Base-by-base conservation (phyloP, 1,140 invertebrate genomes). In the Drosophila athabasca region DNA sequence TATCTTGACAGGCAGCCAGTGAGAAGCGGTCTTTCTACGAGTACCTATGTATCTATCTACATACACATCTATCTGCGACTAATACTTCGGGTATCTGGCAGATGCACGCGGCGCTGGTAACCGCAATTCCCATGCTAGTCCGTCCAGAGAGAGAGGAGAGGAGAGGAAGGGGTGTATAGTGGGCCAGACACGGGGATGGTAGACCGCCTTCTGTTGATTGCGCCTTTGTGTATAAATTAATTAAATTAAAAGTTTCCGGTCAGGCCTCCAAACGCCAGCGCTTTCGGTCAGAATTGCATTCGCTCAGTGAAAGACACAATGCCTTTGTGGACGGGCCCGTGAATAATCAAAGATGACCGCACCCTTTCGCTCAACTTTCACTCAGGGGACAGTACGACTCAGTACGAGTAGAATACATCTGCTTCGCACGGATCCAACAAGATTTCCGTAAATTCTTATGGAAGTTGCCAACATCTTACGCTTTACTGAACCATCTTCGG, bases 221-320 rank as follows among this genome's bases (percentile, higher is more conserved):
- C 84, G 87, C 88, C 82, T 84, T 90, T 90, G 77, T 90, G 88
- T 82, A 83, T 87, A 87, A 90, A 90, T 90, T 90, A 90, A 90
- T 90, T 90, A 90, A 90, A 90, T 90, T 90, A 90, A 90, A 90
- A 90, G 83, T 90, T 90, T 90, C 88, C 88, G 89, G 88, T 90
- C 90, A 90, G 87, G 76, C 88, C 87, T 88, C 68, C 84, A 74
- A 88, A 89, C 60, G 76, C 55, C 66, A 68, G 73, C 52, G 65
- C 62, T 60, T 67, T 70, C 53, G 51, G 66, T 39, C 62, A 65
- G 50, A 72, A 60, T 46, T 79, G 64, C 65, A 68, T 48, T 61
- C 49, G 54, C 19, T 49, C 52, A 46, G 46, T 55, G 35, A 61
- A 44, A 35, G 26, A 49, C 53, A 24, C 35, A 15, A 46, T 58